phyloP scores from a whole-genome alignment of 2,888 invertebrate genomes.

The Nasonia oneida region DNA sequence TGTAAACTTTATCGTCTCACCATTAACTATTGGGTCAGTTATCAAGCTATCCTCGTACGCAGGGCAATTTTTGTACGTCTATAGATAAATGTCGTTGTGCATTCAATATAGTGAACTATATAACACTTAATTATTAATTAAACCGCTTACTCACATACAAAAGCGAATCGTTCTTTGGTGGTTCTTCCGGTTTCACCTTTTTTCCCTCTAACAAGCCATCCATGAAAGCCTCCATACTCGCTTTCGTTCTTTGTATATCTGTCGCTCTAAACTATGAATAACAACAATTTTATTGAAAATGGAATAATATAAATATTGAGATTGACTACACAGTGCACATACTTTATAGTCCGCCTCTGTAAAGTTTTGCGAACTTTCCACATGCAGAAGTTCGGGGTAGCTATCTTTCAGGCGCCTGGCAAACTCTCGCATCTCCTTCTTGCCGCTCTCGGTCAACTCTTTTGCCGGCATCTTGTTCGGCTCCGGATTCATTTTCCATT shows the following conservation, averaged over 20 bases:
- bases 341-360: slow-evolving; percentile 45
- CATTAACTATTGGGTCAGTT: slow-evolving; percentile 60
- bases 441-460: slow-evolving; percentile 82
- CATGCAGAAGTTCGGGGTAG: slow-evolving; percentile 82
- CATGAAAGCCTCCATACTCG: slow-evolving; percentile 83
- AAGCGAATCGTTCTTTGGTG: slow-evolving; percentile 78
- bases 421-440: slow-evolving; percentile 83
- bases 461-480: slow-evolving; percentile 81
- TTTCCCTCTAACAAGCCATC: slow-evolving; percentile 83
- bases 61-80: slow-evolving; percentile 84
- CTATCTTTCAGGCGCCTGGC: slow-evolving; percentile 84
- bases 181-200: slow-evolving; percentile 6
- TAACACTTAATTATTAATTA: neutral
- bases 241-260: slow-evolving; percentile 81
- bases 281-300: too few relatives aligned
- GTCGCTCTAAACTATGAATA: slow-evolving; percentile 75
- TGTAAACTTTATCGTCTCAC: slow-evolving; percentile 78
- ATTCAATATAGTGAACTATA: neutral
- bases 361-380: slow-evolving; percentile 47
- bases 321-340: neutral
- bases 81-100: slow-evolving; percentile 64
- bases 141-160: slow-evolving; percentile 70
- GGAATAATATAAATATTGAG: too few relatives aligned
- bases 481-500: slow-evolving; percentile 83
- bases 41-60: slow-evolving; percentile 79